Evolutionary conservation across 2,888 invertebrate genomes (phyloP).

Genomic region (Ptychoptera contaminata): DNA sequence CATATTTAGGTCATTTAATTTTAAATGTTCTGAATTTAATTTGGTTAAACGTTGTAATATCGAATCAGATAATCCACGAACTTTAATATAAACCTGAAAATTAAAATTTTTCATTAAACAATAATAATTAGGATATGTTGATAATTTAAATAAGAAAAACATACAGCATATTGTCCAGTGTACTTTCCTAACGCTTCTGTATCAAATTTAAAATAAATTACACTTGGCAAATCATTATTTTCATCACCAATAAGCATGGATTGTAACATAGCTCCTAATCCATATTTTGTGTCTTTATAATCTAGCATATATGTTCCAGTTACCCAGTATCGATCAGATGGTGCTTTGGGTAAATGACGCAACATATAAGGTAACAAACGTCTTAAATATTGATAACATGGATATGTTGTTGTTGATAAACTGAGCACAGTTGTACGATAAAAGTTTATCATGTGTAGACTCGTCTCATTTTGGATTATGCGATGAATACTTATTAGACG

Average conservation of each 20-base stretch:
- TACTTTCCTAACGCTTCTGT: slow-evolving; percentile 39
- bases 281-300: slow-evolving; percentile 44
- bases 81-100: slow-evolving; percentile 43
- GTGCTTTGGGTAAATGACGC: slow-evolving; percentile 41
- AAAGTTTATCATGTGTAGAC: slow-evolving; percentile 49
- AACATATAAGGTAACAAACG: slow-evolving; percentile 47
- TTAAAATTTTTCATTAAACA: background rate
- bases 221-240: slow-evolving; percentile 46
- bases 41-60: slow-evolving; percentile 29
- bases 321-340: slow-evolving; percentile 41
- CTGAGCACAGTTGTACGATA: slow-evolving; percentile 56
- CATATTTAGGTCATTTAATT: slow-evolving; percentile 33
- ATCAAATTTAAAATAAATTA: slow-evolving; percentile 38
- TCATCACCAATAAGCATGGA: slow-evolving; percentile 48
- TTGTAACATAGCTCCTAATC: slow-evolving; percentile 41
- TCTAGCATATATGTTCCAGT: slow-evolving; percentile 59
- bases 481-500: slow-evolving; percentile 52
- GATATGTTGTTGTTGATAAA: slow-evolving; percentile 46
- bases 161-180: slow-evolving; percentile 40
- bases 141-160: background rate
- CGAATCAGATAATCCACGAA: slow-evolving; percentile 31
- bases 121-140: too few relatives aligned
- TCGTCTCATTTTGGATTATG: slow-evolving; percentile 44
- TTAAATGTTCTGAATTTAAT: slow-evolving; percentile 16
- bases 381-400: slow-evolving; percentile 51